Evolutionary conservation across 2,797 vertebrate species (phyloP), one percentile per base, ranked within the genome.

Genomic region (Sandelia bainsii): DNA sequence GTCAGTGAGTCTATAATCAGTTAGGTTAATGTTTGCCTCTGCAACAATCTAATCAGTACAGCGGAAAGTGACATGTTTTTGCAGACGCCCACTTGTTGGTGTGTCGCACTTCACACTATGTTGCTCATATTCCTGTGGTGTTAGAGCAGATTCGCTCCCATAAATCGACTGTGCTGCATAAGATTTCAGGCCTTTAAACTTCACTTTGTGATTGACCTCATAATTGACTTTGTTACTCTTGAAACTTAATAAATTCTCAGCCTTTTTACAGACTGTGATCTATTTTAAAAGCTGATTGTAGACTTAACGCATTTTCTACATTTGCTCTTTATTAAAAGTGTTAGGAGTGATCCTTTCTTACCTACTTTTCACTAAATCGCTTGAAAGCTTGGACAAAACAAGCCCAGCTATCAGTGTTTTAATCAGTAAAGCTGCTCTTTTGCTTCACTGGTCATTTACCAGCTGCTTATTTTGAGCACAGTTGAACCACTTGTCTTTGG

Each of bases 41-140:
- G 82, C 75, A 81, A 54, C 62, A 77, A 68, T 80, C 76, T 83
- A 60, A 91, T 84, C 80, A 79, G 85, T 51, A 68, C 72, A 84
- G 82, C 67, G 81, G 89, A 90, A 92, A 87, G 88, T 68, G 69
- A 82, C 67, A 61, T 79, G 77, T 80, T 85, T 89, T 65, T 87
- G 88, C 89, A 87, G 65, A 90, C 90, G 83, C 87, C 90, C 85
- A 91, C 91, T 82, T 87, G 88, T 83, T 57, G 69, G 72, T 87
- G 64, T 79, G 69, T 81, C 12, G 39, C 76, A 67, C 66, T 79
- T 82, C 14, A 25, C 81, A 60, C 71, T 3, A 19, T 40, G 44
- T 69, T 62, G 63, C 75, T 80, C 64, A 79, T 80, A 87, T 87
- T 84, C 25, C 75, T 87, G 85, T 77, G 80, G 82, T 80, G 84